phyloP scores from a whole-genome alignment of 2,888 invertebrate species.

The Torymus aiolomorphi region DNA sequence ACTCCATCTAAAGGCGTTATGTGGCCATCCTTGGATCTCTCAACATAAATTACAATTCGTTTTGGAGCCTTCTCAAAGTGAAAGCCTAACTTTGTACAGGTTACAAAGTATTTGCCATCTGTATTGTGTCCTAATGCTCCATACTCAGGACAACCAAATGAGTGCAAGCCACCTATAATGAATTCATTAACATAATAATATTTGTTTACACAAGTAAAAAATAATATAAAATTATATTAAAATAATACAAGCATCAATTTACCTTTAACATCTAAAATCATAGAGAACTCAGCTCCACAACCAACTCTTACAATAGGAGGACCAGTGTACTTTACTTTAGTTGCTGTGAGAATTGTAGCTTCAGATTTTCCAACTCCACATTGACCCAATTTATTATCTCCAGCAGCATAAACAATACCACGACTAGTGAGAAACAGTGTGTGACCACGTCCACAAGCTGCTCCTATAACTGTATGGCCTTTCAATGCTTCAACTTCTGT shows the following conservation, averaged over 20 bases:
- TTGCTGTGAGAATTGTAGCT: slow-evolving; percentile 76
- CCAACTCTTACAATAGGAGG: slow-evolving; percentile 92
- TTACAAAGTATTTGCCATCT: slow-evolving; percentile 95
- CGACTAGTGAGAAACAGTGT: slow-evolving; percentile 91
- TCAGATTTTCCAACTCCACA: slow-evolving; percentile 87
- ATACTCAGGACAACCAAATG: slow-evolving; percentile 94
- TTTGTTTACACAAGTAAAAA: not conserved
- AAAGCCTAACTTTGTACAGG: slow-evolving; percentile 90
- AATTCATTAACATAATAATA: not conserved
- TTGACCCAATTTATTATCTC: slow-evolving; percentile 94
- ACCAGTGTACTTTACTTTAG: slow-evolving; percentile 84
- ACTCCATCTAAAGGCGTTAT: slow-evolving; percentile 89
- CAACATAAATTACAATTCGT: slow-evolving; percentile 89
- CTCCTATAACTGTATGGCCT: slow-evolving; percentile 88
- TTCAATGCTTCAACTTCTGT: slow-evolving; percentile 86
- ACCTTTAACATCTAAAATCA: slow-evolving; percentile 90
- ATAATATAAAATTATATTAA: not conserved
- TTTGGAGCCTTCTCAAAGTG: slow-evolving; percentile 91
- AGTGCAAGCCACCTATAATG: slow-evolving; percentile 83
- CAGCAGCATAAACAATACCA: slow-evolving; percentile 91
- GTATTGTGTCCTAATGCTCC: slow-evolving; percentile 96
- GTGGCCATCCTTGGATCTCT: slow-evolving; percentile 91
- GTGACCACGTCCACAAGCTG: slow-evolving; percentile 91
- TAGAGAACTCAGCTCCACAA: slow-evolving; percentile 94
- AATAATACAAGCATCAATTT: not conserved